Evolutionary conservation across 1,140 invertebrate genomes (phyloP).

Genomic region (Neomicropteryx cornuta): DNA sequence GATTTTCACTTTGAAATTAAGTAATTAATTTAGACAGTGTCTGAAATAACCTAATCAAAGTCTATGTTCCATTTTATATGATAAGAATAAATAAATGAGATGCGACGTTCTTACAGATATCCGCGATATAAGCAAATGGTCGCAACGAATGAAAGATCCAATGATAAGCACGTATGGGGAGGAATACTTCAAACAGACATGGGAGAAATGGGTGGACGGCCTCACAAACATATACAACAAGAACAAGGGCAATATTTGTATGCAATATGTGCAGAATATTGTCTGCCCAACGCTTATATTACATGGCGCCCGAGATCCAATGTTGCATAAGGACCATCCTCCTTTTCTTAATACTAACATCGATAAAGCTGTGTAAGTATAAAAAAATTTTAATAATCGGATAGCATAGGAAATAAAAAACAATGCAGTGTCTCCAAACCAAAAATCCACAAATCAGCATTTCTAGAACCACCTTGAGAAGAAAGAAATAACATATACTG

Average conservation of each 20-base stretch:
- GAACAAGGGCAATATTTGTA: slow-evolving; percentile 55
- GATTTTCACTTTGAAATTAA: too few relatives aligned
- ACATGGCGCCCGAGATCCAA: slow-evolving; percentile 61
- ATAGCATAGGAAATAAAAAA: too few relatives aligned
- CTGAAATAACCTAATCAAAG: too few relatives aligned
- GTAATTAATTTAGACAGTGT: too few relatives aligned
- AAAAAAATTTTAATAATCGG: not conserved
- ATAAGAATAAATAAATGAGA: too few relatives aligned
- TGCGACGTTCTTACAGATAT: slow-evolving; percentile 22
- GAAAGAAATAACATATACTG: too few relatives aligned
- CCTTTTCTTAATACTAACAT: slow-evolving; percentile 49
- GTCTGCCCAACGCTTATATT: slow-evolving; percentile 59
- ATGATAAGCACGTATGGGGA: slow-evolving; percentile 58
- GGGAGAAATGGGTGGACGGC: slow-evolving; percentile 56
- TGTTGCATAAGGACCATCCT: slow-evolving; percentile 55
- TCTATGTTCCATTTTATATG: too few relatives aligned
- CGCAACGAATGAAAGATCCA: slow-evolving; percentile 57
- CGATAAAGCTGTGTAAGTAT: slow-evolving; percentile 41
- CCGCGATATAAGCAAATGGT: slow-evolving; percentile 60
- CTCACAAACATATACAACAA: slow-evolving; percentile 38
- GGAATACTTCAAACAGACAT: slow-evolving; percentile 51
- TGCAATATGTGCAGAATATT: slow-evolving; percentile 40
- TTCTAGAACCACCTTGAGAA: too few relatives aligned
- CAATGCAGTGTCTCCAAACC: too few relatives aligned
- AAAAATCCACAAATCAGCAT: too few relatives aligned